Conservation (phyloP, 2,797 vertebrate genomes). For the Tokudaia tokunoshimensis region DNA sequence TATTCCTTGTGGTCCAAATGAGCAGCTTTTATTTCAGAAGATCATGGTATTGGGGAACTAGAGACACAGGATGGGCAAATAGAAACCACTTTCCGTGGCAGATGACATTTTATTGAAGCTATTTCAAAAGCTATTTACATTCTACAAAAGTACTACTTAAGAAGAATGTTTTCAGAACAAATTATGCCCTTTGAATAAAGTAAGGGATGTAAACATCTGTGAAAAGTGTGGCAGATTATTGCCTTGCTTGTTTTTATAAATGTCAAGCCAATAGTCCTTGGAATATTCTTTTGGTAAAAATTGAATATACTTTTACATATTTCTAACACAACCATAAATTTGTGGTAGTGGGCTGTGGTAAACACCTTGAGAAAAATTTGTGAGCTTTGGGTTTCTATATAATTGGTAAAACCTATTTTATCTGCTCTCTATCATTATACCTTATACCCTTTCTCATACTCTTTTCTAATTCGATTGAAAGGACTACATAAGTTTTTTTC, state of each 20-base stretch:
- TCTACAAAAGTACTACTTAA: conserved; percentile 21
- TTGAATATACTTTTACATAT: conserved; percentile 71
- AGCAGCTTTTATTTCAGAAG: conserved; percentile 43
- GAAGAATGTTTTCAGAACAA: conserved; percentile 43
- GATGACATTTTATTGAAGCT: conserved; percentile 46
- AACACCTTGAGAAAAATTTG: conserved; percentile 64
- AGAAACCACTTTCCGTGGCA: not conserved
- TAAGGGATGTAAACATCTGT: not conserved
- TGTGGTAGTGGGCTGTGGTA: conserved; percentile 28
- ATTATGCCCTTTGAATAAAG: conserved; percentile 36
- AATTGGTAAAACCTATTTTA: conserved; percentile 70
- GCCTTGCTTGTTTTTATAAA: conserved; percentile 62
- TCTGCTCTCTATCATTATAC: not conserved
- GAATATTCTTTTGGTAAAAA: conserved; percentile 66
- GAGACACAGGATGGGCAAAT: not conserved
- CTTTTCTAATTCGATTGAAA: conserved; percentile 32
- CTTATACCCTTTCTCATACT: not conserved
- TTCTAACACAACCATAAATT: conserved; percentile 73
- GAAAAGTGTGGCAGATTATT: conserved; percentile 36
- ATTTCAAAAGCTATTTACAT: conserved; percentile 17
- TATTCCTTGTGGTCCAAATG: not conserved
- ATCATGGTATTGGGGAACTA: conserved; percentile 8
- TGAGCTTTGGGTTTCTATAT: conserved; percentile 70
- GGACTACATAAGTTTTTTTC: conserved; percentile 13
- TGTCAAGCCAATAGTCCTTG: conserved; percentile 45